phyloP scores from a whole-genome alignment of 1,140 invertebrate species.

The Micrasema longulum region DNA sequence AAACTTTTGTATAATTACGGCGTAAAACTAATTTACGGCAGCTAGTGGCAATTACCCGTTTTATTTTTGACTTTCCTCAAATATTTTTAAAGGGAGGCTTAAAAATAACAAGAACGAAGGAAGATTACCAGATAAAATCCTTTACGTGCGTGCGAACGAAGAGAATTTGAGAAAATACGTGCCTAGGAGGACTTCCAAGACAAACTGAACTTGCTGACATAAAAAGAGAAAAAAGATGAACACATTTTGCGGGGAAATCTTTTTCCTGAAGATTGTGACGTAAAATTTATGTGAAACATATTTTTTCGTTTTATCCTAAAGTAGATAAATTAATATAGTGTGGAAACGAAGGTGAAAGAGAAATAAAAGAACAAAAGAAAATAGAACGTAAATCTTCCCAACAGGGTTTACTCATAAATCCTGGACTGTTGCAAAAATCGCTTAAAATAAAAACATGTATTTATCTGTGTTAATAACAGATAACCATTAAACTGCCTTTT shows the following conservation, averaged over 20 bases:
- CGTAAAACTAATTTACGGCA: conserved; percentile 27
- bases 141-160: conserved; percentile 5
- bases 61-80: conserved; percentile 4
- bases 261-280: conserved; percentile 17
- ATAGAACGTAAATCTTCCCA: too few relatives aligned
- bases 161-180: conserved; percentile 13
- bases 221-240: conserved; percentile 7
- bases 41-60: background rate
- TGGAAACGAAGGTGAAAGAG: background rate
- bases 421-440: too few relatives aligned
- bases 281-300: conserved; percentile 7
- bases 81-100: background rate
- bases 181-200: background rate
- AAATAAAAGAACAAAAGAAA: too few relatives aligned
- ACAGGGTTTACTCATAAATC: too few relatives aligned
- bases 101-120: background rate
- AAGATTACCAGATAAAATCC: conserved; percentile 24
- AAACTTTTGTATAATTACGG: conserved; percentile 32
- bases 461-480: too few relatives aligned
- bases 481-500: too few relatives aligned
- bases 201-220: conserved; percentile 18
- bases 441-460: too few relatives aligned
- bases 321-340: background rate
- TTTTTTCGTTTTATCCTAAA: conserved; percentile 17
- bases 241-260: conserved; percentile 14